Evolutionary conservation across 2,888 invertebrate species (phyloP), one percentile per base, ranked within the genome.

Genomic region (Xestia c-nigrum): DNA sequence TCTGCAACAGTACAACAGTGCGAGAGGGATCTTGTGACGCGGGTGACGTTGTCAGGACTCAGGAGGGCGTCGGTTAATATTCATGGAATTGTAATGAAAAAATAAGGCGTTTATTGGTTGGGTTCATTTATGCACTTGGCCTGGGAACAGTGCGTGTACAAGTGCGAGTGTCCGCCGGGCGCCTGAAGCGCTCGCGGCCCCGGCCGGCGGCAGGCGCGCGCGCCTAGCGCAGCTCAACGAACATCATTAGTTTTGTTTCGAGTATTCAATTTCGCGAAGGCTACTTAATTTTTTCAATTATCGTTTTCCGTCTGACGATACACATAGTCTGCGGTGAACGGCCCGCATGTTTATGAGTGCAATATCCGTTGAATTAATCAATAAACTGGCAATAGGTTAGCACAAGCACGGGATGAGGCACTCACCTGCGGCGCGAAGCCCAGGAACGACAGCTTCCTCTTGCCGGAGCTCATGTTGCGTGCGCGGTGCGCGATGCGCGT

Each of bases 361-460:
- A 52, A 68, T 71, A 59, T n/a, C 52, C 65, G 69, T 81, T 64
- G 24, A 59, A 72, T 68, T 3, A 77, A 72, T 55, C 46, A 66
- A 73, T 52, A 3, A 46, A 57, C 12, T 16, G 14, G n/a, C 63
- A 3, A 12, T n/a, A 67, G 21, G 59, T 38, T 65, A 21, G 9
- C 19, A 46, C 12, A 57, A 47, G 55, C 38, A 40, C 12, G 31
- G 16, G 5, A 16, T 24, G 88, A 43, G 38, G 7, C 16, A 95
- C 97, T 95, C 90, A 95, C 97, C 97, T 97, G 95, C 24, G 97
- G 97, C 81, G 97, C 97, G 91, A 98, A 98, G 88, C 98, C 98
- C 83, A 98, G 97, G 93, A 98, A 98, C 71, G 98, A 98, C 75
- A 98, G 96, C 92, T 98, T 98, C 94, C 98, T 97, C 91, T 97